Conservation (phyloP, 30 jellyfish, hydroid and myxozoan genomes). For the Chironex yamaguchii region DNA sequence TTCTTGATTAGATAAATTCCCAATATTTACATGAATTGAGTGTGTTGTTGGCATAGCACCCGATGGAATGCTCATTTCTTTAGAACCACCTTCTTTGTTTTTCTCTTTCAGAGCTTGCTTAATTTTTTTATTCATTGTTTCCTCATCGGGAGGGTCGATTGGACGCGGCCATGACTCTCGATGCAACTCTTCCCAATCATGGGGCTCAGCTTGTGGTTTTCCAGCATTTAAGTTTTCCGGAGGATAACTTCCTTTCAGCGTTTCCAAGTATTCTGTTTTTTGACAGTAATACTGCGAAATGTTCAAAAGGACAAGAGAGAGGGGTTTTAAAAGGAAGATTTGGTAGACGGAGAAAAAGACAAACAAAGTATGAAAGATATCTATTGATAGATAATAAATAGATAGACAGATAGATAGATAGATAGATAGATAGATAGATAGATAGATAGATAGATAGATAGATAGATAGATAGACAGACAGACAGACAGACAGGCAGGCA, state of each 20-base stretch:
- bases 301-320: neutral
- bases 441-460: too few species aligned
- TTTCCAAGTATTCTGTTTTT: neutral
- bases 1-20: too few species aligned
- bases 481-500: too few species aligned
- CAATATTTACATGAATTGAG: neutral
- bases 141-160: constrained; percentile 27
- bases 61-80: too few species aligned
- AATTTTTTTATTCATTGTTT: neutral
- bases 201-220: constrained; percentile 2
- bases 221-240: constrained; percentile 36
- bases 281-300: constrained; percentile 2
- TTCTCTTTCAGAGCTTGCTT: constrained; percentile 21
- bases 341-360: too few species aligned
- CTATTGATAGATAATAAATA: too few species aligned
- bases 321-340: too few species aligned
- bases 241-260: neutral
- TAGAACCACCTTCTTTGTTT: neutral
- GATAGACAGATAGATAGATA: too few species aligned
- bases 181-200: constrained; percentile 28
- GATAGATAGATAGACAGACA: too few species aligned
- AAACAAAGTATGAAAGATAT: too few species aligned
- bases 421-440: too few species aligned
- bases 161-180: constrained; percentile 38
- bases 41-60: neutral